These are phyloP conservation scores for Chrysolina americana DNA, from an alignment of 2,888 invertebrate genomes.

Conservation along the genomic window DNA sequence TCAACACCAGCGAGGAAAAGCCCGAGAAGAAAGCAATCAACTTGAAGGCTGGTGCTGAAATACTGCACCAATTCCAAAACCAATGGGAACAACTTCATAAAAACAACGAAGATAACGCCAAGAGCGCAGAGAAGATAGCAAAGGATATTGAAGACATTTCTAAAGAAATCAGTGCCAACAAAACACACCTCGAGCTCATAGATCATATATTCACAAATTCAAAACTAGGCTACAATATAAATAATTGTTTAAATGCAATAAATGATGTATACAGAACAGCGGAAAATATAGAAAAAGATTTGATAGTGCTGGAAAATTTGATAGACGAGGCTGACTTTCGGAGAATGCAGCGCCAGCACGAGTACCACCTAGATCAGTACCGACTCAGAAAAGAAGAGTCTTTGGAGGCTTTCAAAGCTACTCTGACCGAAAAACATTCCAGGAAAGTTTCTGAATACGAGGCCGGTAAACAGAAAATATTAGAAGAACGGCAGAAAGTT, in stretches of 20 bases:
- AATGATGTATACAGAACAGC: constrained; percentile 74
- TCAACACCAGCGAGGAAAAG: constrained; percentile 51
- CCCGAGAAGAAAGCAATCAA: constrained; percentile 62
- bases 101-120: constrained; percentile 79
- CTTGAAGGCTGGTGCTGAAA: constrained; percentile 78
- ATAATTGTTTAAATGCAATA: constrained; percentile 72
- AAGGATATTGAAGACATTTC: constrained; percentile 68
- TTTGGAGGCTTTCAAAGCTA: constrained; percentile 69
- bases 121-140: constrained; percentile 73
- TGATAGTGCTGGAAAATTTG: constrained; percentile 78
- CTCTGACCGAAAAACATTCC: constrained; percentile 74
- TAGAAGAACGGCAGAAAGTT: constrained; percentile 78
- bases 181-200: constrained; percentile 61
- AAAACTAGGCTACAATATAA: constrained; percentile 67
- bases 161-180: constrained; percentile 57
- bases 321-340: constrained; percentile 81
- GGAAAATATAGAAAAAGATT: constrained; percentile 76
- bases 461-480: constrained; percentile 71
- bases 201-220: constrained; percentile 61
- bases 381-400: constrained; percentile 77
- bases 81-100: constrained; percentile 81
- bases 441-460: constrained; percentile 74
- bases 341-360: constrained; percentile 80
- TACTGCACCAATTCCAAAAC: constrained; percentile 80
- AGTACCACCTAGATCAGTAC: constrained; percentile 76